Evolutionary conservation across 2,888 invertebrate genomes (phyloP), one percentile per base, ranked within the genome.

Genomic region (Eristalis arbustorum): DNA sequence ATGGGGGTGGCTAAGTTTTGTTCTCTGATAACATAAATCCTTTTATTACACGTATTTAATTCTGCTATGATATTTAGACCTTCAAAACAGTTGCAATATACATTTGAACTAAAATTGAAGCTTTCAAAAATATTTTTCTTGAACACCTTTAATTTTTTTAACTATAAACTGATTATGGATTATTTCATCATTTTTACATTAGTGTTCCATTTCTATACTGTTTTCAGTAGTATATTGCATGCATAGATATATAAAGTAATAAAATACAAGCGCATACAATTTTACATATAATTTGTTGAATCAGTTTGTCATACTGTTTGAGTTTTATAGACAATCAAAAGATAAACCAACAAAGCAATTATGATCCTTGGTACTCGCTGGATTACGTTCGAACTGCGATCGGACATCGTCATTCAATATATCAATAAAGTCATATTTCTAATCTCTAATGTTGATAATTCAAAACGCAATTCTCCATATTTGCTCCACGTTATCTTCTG

Each of bases 371-470:
- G 78, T 71, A 23, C 78, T 23, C 71, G 71, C 66, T 76, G 57
- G 72, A 78, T 72, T 78, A 72, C 78, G 57, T 71, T 57, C n/a
- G 28, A 62, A 62, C 68, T 68, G 37, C 68, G 57, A 64, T 71
- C 78, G 57, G 28, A 14, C 69, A 40, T 14, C 69, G 57, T 64
- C 64, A 71, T 64, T 28, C 66, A 66, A 79, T 72, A 79, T 79
- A 79, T 74, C 80, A 80, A 80, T 73, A 80, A 73, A 74, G 61
- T 73, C 73, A 80, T 80, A 64, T 80, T 80, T 68, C 67, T 80
- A 80, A 80, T 80, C 80, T 63, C 73, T 67, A 80, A 74, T 63
- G 68, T 68, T 74, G 56, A 66, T 81, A 68, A 81, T 68, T 42
- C 75, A 66, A 81, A 64, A 69, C 75, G 81, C 69, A 75, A 69